phyloP scores from a whole-genome alignment of 1,140 invertebrate genomes.

The Heliothis virescens region DNA sequence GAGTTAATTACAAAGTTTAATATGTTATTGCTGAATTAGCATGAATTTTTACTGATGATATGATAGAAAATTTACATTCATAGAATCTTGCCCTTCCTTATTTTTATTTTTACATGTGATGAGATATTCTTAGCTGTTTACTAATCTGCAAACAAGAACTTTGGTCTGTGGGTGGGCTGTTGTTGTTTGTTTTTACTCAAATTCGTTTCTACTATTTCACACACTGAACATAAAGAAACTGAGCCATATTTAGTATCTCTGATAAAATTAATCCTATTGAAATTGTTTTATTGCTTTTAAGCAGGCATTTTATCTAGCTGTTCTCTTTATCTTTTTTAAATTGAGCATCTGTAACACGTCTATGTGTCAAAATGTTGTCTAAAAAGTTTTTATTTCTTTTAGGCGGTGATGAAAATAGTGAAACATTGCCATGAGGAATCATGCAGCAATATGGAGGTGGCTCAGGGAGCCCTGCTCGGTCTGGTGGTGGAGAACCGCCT shows the following conservation, averaged over 20 bases:
- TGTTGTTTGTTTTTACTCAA: background rate
- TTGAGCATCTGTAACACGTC: background rate
- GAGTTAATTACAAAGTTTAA: no score
- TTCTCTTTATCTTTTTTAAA: background rate
- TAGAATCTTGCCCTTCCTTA: no score
- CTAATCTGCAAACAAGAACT: background rate
- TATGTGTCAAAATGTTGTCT: background rate
- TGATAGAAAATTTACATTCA: no score
- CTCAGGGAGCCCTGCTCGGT: slow-evolving; percentile 98
- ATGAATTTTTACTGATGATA: no score
- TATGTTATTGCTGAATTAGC: no score
- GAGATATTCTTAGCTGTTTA: background rate
- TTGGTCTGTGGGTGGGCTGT: background rate
- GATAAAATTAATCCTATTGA: background rate
- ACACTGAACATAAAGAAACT: no score
- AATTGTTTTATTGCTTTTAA: background rate
- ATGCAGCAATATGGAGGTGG: slow-evolving; percentile 97
- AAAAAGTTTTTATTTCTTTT: slow-evolving; percentile 62
- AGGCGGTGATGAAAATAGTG: slow-evolving; percentile 99
- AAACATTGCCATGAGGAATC: slow-evolving; percentile 99
- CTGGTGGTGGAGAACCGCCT: slow-evolving; percentile 97
- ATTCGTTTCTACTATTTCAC: background rate
- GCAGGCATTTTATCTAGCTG: background rate
- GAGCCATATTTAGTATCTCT: background rate
- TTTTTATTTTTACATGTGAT: no score